phyloP scores from a whole-genome alignment of 2,797 vertebrate genomes.

The Premnoplex brunnescens region DNA sequence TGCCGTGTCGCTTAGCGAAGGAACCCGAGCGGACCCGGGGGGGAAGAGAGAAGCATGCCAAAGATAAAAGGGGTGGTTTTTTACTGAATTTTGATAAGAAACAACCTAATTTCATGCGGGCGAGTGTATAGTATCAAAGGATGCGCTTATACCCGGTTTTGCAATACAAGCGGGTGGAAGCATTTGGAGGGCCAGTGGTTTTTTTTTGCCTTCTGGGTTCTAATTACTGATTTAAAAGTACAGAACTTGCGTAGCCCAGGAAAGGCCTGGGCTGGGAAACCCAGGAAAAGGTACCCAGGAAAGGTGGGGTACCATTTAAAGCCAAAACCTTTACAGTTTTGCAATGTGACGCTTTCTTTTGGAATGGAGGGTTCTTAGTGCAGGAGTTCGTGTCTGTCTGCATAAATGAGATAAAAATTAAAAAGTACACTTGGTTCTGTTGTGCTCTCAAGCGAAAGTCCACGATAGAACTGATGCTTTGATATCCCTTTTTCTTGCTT shows the following conservation, averaged over 20 bases:
- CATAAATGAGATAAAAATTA: not conserved
- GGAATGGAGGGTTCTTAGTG: not conserved
- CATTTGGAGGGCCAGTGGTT: not conserved
- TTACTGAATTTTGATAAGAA: not conserved
- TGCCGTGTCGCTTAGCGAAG: fast-evolving
- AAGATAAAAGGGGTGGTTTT: not conserved
- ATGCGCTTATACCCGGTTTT: fast-evolving
- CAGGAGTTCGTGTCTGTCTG: not conserved
- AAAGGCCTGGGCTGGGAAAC: no score
- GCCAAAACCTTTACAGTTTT: not conserved
- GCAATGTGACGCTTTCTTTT: not conserved
- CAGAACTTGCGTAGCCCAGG: not conserved
- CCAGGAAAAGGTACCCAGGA: no score
- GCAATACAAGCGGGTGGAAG: not conserved
- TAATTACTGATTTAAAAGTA: not conserved
- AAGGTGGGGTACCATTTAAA: not conserved
- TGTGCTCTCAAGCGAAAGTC: not conserved
- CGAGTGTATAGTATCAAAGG: fast-evolving
- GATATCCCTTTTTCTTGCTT: not conserved
- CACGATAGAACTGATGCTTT: not conserved
- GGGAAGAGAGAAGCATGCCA: not conserved
- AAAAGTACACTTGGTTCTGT: not conserved
- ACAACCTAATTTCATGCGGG: fast-evolving
- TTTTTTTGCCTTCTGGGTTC: not conserved
- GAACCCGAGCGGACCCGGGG: not conserved